Evolutionary conservation across 2,888 invertebrate species (phyloP).

Genomic region (Hirtodrosophila alboralis): DNA sequence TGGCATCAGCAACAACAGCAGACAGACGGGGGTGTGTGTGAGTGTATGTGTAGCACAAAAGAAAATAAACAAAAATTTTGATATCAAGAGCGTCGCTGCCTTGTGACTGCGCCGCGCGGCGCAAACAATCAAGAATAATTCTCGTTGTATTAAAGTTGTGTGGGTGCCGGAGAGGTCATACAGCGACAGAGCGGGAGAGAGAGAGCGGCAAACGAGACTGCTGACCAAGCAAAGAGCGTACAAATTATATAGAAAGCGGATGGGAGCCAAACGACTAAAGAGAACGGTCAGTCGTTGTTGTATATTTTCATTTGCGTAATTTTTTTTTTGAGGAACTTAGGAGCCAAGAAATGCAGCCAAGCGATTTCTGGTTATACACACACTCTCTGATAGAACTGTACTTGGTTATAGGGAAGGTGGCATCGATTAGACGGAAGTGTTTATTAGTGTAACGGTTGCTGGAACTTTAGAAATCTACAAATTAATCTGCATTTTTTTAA

Average conservation of each 20-base stretch:
- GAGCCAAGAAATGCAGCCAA: slow-evolving; percentile 51
- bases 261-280: slow-evolving; percentile 23
- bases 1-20: slow-evolving; percentile 27
- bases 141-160: slow-evolving; percentile 56
- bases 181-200: slow-evolving; percentile 3
- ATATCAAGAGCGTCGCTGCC: slow-evolving; percentile 55
- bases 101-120: slow-evolving; percentile 38
- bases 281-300: slow-evolving; percentile 46
- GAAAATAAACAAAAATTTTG: slow-evolving; percentile 74
- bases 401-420: slow-evolving; percentile 21
- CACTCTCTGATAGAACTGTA: slow-evolving; percentile 44
- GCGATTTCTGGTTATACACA: slow-evolving; percentile 30
- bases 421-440: slow-evolving; percentile 47
- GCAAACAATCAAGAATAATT: slow-evolving; percentile 60
- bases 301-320: slow-evolving; percentile 26
- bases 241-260: slow-evolving; percentile 6
- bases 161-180: slow-evolving; percentile 63
- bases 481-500: neutral
- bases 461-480: slow-evolving; percentile 2
- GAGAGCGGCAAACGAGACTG: slow-evolving; percentile 16
- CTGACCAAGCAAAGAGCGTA: slow-evolving; percentile 48
- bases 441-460: slow-evolving; percentile 37
- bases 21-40: slow-evolving; percentile 39
- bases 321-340: slow-evolving; percentile 42
- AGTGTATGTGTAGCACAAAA: slow-evolving; percentile 52